Base-by-base conservation (phyloP, 2,797 vertebrate species). In the Thamnophis elegans region DNA sequence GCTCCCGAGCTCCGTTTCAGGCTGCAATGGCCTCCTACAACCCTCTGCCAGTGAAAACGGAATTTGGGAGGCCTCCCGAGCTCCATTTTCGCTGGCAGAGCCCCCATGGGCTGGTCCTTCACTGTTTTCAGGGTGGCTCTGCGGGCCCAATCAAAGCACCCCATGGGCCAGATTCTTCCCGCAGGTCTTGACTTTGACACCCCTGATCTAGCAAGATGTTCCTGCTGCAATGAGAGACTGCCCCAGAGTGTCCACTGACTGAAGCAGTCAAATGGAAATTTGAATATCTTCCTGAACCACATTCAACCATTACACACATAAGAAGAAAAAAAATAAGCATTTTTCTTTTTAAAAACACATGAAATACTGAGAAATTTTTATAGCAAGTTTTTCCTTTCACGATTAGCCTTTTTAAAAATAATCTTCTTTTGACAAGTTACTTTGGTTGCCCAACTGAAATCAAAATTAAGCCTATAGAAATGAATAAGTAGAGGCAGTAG, bases 401-500 rank as follows among this genome's bases (percentile, higher is more conserved):
- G 90, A 68, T 91, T 47, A 42, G 87, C 0, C 0, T 92, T 93
- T 92, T 91, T 94, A 93, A 94, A 94, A 94, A 94, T 89, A 91
- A 93, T 56, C 88, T 20, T 92, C 92, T 13, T 26, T 47, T 95
- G 93, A 94, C 95, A 94, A 59, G 0, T 59, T 90, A 89, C 93
- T 95, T 91, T 53, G 92, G 82, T 92, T 93, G 91, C 92, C 93
- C 90, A 94, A 92, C 93, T 78, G 78, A 95, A 93, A 94, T 78
- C 89, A 93, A 94, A 95, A 95, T 85, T 0, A 85, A 93, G 62
- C 92, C 92, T 91, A 94, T 92, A 93, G 9, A 89, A 95, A 95
- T 55, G 86, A 95, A 59, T 92, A 93, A 93, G 94, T 95, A 96
- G 90, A 95, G 94, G 93, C 95, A 95, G 89, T 89, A 93, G 92